A percentile compares a stretch with the other conserved stretches of the same genome.
Evolutionary conservation across 2,888 invertebrate genomes (phyloP).

Genomic region (Aspidiotus rigidus): DNA sequence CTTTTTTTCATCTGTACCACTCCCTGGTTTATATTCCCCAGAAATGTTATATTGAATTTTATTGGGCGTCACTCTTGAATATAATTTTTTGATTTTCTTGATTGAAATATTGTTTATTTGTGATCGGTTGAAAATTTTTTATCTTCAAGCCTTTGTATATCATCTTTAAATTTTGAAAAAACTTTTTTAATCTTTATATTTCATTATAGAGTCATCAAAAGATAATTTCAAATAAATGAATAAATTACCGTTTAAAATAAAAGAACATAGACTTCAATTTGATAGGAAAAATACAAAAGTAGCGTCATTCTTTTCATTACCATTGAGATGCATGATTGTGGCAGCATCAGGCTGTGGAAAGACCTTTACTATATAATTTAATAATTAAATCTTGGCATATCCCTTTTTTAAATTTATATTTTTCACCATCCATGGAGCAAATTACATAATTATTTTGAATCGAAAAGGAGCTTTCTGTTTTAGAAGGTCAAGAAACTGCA

Average conservation of each 20-base stretch:
- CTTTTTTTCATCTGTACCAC: too few relatives aligned
- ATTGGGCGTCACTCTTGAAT: background rate
- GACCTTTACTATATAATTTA: background rate
- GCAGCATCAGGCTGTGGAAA: background rate
- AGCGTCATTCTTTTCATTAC: background rate
- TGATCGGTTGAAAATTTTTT: background rate
- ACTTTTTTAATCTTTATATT: background rate
- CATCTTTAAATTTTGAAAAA: background rate
- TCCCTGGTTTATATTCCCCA: background rate
- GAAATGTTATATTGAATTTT: background rate
- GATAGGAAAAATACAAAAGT: background rate
- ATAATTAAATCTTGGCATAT: background rate
- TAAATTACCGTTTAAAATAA: background rate
- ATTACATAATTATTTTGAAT: background rate
- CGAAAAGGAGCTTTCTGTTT: background rate
- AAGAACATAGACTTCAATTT: constrained; percentile 1
- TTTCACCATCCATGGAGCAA: background rate
- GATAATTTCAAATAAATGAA: background rate
- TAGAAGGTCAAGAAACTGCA: background rate
- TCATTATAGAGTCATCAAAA: background rate
- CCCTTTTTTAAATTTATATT: background rate
- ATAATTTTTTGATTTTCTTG: too few relatives aligned
- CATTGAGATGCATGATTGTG: background rate
- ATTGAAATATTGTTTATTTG: constrained; percentile 1
- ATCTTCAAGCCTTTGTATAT: background rate